A percentile compares a stretch with the other conserved stretches of the same genome.
phyloP scores from a whole-genome alignment of 2,797 vertebrate species.

The Hyperoplus immaculatus region DNA sequence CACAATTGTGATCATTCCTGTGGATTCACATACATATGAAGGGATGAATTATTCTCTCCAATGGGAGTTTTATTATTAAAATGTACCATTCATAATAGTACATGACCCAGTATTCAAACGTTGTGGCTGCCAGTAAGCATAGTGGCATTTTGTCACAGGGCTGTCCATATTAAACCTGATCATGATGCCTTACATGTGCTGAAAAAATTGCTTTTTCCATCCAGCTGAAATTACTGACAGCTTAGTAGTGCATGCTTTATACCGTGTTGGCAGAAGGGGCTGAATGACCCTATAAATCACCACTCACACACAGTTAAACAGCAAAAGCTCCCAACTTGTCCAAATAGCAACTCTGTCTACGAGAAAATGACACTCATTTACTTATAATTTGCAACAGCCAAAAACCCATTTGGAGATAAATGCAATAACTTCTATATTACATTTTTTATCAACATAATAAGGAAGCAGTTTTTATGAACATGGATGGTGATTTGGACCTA shows the following conservation, averaged over 20 bases:
- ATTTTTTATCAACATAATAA: not conserved
- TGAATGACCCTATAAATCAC: constrained; percentile 69
- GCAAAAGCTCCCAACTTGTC: constrained; percentile 38
- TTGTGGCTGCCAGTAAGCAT: constrained; percentile 9
- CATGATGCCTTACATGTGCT: constrained; percentile 56
- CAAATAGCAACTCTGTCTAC: constrained; percentile 1
- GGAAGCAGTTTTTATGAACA: not conserved
- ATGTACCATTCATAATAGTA: constrained; percentile 28
- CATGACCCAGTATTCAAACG: constrained; percentile 35
- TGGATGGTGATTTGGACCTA: not conserved
- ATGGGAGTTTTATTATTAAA: constrained; percentile 40
- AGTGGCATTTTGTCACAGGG: constrained; percentile 42
- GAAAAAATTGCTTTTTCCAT: constrained; percentile 66
- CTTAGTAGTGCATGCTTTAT: constrained; percentile 64
- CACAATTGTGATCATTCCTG: constrained; percentile 31
- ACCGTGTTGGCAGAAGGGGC: constrained; percentile 43
- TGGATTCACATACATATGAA: constrained; percentile 15
- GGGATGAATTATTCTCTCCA: not conserved
- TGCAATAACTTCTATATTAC: not conserved
- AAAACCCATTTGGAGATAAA: not conserved
- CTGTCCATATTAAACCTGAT: constrained; percentile 47
- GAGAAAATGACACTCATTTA: not conserved
- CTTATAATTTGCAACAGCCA: not conserved
- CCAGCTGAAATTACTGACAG: constrained; percentile 62
- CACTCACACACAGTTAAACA: constrained; percentile 40